These are phyloP conservation scores for Prinia subflava DNA, from an alignment of 2,113 vertebrate genomes.

Conservation along the genomic window DNA sequence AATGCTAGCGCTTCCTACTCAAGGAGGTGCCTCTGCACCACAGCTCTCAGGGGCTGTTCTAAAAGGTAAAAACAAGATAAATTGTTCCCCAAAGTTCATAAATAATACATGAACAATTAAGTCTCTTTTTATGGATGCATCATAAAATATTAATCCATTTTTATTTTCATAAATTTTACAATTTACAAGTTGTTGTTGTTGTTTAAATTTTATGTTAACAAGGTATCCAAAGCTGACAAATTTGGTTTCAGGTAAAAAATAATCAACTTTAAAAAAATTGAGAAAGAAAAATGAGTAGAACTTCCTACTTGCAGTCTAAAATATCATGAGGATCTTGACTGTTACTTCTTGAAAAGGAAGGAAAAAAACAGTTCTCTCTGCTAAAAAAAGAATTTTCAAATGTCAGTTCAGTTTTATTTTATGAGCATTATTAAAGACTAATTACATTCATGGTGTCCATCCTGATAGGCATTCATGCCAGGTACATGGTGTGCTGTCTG, in stretches of 20 bases:
- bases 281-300: not conserved
- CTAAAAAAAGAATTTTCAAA: not conserved
- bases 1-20: fast-evolving
- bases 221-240: constrained; percentile 10
- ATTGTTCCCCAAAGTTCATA: constrained; percentile 34
- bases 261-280: not conserved
- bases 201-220: constrained; percentile 60
- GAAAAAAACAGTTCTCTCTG: not conserved
- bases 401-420: not conserved
- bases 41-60: not conserved
- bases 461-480: not conserved
- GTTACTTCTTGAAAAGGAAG: not conserved
- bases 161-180: constrained; percentile 75
- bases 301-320: not conserved
- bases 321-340: not conserved
- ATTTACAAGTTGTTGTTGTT: constrained; percentile 68
- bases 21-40: not conserved
- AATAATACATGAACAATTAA: constrained; percentile 62
- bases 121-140: constrained; percentile 47
- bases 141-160: constrained; percentile 66
- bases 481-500: not conserved
- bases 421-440: not conserved
- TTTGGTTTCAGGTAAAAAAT: not conserved
- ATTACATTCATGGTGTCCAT: not conserved
- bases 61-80: constrained; percentile 40